phyloP scores from a whole-genome alignment of 2,113 vertebrate genomes.

The Sterrhoptilus dennistouni region DNA sequence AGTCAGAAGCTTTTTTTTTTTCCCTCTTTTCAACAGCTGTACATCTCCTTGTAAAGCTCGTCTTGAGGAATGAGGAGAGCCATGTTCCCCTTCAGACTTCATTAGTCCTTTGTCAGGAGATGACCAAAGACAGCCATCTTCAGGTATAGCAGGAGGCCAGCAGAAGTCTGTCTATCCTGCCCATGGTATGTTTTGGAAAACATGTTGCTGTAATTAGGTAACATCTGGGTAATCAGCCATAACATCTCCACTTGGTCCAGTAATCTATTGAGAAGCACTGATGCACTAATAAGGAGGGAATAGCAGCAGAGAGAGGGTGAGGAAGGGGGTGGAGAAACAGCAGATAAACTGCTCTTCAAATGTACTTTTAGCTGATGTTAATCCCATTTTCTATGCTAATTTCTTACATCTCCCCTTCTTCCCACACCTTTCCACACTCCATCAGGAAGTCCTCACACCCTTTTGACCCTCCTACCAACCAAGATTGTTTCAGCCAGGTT shows the following conservation, averaged over 20 bases:
- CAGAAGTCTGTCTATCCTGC: background rate
- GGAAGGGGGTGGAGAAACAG: background rate
- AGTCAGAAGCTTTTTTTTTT: background rate
- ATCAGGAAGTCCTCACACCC: background rate
- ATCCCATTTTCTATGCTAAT: constrained; percentile 22
- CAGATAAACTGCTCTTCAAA: constrained; percentile 2
- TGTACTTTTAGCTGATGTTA: constrained; percentile 28
- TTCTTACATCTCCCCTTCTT: background rate
- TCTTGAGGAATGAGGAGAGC: background rate
- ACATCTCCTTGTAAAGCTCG: background rate
- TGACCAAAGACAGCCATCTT: background rate
- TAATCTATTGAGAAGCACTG: background rate
- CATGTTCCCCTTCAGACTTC: constrained; percentile 1
- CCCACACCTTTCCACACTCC: background rate
- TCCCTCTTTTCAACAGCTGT: background rate
- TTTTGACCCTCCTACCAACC: background rate
- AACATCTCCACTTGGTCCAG: background rate
- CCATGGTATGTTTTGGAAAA: background rate
- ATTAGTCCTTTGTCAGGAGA: constrained; percentile 14
- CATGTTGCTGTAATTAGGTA: background rate
- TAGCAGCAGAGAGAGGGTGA: background rate
- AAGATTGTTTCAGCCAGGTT: constrained; percentile 1
- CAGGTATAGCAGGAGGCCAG: background rate
- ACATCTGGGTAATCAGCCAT: constrained; percentile 20
- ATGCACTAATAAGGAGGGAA: background rate